phyloP scores from a whole-genome alignment of 2,888 invertebrate species.

The Epinotia nisella region DNA sequence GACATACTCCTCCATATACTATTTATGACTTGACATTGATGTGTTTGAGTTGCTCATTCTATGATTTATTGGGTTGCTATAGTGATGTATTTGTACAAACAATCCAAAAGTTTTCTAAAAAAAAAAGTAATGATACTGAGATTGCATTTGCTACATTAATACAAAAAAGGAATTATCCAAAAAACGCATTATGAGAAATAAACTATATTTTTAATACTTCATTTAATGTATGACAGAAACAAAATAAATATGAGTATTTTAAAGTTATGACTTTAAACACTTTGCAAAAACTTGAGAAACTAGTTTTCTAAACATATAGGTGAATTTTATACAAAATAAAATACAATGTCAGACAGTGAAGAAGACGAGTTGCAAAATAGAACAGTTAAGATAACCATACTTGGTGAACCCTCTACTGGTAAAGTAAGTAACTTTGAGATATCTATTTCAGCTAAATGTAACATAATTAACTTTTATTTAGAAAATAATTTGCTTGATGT shows the following conservation, averaged over 20 bases:
- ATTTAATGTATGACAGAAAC: neutral
- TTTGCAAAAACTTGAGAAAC: constrained; percentile 4
- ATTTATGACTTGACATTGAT: constrained; percentile 18
- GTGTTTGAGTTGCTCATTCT: constrained; percentile 7
- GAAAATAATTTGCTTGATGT: no score
- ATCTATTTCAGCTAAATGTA: constrained; percentile 24
- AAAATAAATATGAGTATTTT: neutral
- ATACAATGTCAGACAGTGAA: constrained; percentile 87
- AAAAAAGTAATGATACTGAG: constrained; percentile 16
- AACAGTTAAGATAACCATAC: constrained; percentile 90
- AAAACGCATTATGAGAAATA: constrained; percentile 1
- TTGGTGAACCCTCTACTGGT: constrained; percentile 92
- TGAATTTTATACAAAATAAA: constrained; percentile 13
- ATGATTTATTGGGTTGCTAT: constrained; percentile 55
- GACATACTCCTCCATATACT: constrained; percentile 1
- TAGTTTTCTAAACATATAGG: constrained; percentile 12
- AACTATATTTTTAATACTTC: neutral
- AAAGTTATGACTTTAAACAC: constrained; percentile 3
- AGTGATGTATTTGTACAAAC: constrained; percentile 50
- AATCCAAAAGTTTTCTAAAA: constrained; percentile 41
- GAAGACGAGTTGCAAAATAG: constrained; percentile 85
- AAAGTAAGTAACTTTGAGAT: constrained; percentile 86
- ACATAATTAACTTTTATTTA: neutral
- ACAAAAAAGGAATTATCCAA: neutral
- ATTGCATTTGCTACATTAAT: constrained; percentile 12